Conservation (phyloP, 2,113 vertebrate genomes). For the Callospermophilus lateralis region DNA sequence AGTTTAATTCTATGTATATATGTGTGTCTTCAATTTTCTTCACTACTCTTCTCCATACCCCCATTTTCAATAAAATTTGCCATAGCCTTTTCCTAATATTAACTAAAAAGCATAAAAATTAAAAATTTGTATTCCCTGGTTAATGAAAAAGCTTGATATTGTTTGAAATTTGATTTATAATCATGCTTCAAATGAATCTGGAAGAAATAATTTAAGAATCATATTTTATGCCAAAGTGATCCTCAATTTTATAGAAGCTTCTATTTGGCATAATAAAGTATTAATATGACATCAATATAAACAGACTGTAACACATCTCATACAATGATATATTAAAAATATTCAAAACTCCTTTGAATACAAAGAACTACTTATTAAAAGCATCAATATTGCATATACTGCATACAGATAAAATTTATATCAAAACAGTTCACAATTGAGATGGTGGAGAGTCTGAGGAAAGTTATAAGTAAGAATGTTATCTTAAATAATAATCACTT, state of each 20-base stretch:
- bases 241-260: conserved; percentile 61
- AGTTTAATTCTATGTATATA: conserved; percentile 44
- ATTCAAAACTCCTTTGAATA: conserved; percentile 77
- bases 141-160: conserved; percentile 35
- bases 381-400: conserved; percentile 79
- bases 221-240: conserved; percentile 67
- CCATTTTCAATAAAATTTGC: conserved; percentile 56
- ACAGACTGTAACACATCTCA: conserved; percentile 26
- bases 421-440: conserved; percentile 82
- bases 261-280: conserved; percentile 68
- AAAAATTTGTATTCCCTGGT: conserved; percentile 35
- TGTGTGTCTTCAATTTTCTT: conserved; percentile 69
- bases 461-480: conserved; percentile 82
- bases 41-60: conserved; percentile 43
- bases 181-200: conserved; percentile 59
- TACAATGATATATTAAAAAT: conserved; percentile 69
- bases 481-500: conserved; percentile 87
- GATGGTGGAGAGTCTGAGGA: conserved; percentile 74
- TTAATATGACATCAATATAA: conserved; percentile 68
- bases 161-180: conserved; percentile 60
- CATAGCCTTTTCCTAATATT: conserved; percentile 68
- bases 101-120: conserved; percentile 25
- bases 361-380: conserved; percentile 79
- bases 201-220: conserved; percentile 41
- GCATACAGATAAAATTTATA: conserved; percentile 84